Evolutionary conservation across 1,140 invertebrate genomes (phyloP), one percentile per base, ranked within the genome.

Genomic region (Drosophila albomicans): DNA sequence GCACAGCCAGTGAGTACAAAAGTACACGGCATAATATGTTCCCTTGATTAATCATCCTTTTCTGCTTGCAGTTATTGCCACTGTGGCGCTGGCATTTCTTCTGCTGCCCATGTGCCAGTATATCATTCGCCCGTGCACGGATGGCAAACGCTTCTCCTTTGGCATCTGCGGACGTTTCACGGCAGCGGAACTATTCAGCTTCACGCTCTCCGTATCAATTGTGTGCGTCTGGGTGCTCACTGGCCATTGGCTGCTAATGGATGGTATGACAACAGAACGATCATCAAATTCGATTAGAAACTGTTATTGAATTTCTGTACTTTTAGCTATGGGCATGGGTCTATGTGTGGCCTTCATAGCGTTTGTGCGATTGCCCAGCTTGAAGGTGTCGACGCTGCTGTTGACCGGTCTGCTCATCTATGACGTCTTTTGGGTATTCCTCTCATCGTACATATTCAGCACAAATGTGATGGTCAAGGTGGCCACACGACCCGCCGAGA

Each of bases 361-460:
- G 16, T 97, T 99, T 93, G 98, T 99, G 74, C 95, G 98, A 52
- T 94, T 99, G 89, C 98, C 98, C 45, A 99, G 98, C 93, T 94
- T 99, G 52, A 99, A 99, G 93, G 98, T 99, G 73, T 99, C 98
- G 20, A 99, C 98, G 13, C 93, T 99, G 72, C 94, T 99, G 62
- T 95, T 99, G 75, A 98, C 98, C 49, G 98, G 98, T 32, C 94
- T 99, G 78, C 95, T 99, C 48, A 96, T 99, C 51, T 99, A 99
- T 92, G 98, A 99, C 93, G 98, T 99, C 32, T 99, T 99, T 94
- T 99, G 98, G 98, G 98, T 99, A 20, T 99, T 99, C 93, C 99
- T 99, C 94, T 99, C 98, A 4, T 98, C 98, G 0, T 99, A 99
- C 91, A 98, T 99, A 91, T 99, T 99, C 94, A 99, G 97, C 93